Percentiles rank a stretch among this genome's conserved stretches.
phyloP scores from a whole-genome alignment of 1,140 invertebrate genomes.

The Adoxophyes honmai region DNA sequence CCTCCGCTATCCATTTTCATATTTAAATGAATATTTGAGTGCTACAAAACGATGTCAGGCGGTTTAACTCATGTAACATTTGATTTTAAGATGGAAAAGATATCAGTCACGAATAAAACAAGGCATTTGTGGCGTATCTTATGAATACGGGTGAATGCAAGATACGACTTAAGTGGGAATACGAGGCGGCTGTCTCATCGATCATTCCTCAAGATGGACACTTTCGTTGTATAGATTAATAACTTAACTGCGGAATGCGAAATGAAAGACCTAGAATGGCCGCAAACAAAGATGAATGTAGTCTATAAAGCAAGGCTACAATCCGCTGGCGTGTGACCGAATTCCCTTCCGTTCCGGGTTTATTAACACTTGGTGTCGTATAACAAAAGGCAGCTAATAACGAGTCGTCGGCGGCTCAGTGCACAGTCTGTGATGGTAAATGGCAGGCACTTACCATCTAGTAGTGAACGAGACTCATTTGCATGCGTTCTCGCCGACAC shows the following conservation, averaged over 20 bases:
- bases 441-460: slow-evolving; percentile 9
- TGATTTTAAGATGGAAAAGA: no score
- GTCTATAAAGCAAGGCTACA: not conserved
- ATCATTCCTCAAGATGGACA: not conserved
- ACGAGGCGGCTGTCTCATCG: slow-evolving; percentile 5
- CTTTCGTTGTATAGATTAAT: slow-evolving; percentile 8
- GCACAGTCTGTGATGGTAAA: not conserved
- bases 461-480: slow-evolving; percentile 10
- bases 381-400: slow-evolving; percentile 11
- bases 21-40: not conserved
- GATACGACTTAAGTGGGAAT: slow-evolving; percentile 2
- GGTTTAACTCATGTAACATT: not conserved
- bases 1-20: not conserved
- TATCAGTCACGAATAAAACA: slow-evolving; percentile 4
- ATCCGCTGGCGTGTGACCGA: not conserved
- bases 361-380: not conserved
- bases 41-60: not conserved
- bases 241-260: not conserved
- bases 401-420: not conserved
- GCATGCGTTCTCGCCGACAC: not conserved
- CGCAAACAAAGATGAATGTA: not conserved
- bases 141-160: slow-evolving; percentile 8
- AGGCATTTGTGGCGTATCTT: slow-evolving; percentile 11
- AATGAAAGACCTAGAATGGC: not conserved
- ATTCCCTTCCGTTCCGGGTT: not conserved